Evolutionary conservation across 2,888 invertebrate species (phyloP), one percentile per base, ranked within the genome.

Genomic region (Eupithecia centaureata): DNA sequence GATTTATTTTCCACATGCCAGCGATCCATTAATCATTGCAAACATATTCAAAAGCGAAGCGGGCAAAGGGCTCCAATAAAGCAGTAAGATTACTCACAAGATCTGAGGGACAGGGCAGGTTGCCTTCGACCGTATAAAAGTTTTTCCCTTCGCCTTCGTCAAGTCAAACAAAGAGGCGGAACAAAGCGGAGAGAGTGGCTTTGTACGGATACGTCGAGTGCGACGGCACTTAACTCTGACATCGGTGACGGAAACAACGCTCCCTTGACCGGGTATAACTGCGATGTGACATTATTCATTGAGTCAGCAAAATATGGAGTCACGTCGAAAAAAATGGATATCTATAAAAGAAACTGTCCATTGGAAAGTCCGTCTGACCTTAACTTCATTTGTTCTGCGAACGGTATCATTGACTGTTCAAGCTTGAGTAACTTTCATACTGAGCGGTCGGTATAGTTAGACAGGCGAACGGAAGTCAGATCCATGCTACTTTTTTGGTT

Each of bases 161-260:
- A 86, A 87, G 83, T 82, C 87, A 88, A 88, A 92, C 92, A 92
- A 92, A 91, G 89, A 89, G 83, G 87, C 88, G 87, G 88, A 90
- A 92, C 91, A 92, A 91, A 89, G 90, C 87, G 82, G 88, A 86
- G 89, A 91, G 91, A 90, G 88, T 86, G 80, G 89, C 86, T 91
- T 91, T 92, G 90, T 90, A 85, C 81, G 83, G 86, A 85, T 84
- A 87, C 82, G 86, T 84, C 76, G 84, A 87, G 87, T 82, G 83
- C 86, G 85, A 81, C 84, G 85, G 80, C 89, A 92, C 91, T 92
- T 89, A 88, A 82, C 88, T 87, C 84, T 85, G 86, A 88, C 90
- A 87, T 86, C 87, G 80, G 80, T 81, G 84, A 80, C 80, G 81
- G 78, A 77, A 81, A 80, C 85, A 80, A 75, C 80, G 74, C 69